Conservation (phyloP, 2,888 invertebrate genomes). For the Mythimna lalbum region DNA sequence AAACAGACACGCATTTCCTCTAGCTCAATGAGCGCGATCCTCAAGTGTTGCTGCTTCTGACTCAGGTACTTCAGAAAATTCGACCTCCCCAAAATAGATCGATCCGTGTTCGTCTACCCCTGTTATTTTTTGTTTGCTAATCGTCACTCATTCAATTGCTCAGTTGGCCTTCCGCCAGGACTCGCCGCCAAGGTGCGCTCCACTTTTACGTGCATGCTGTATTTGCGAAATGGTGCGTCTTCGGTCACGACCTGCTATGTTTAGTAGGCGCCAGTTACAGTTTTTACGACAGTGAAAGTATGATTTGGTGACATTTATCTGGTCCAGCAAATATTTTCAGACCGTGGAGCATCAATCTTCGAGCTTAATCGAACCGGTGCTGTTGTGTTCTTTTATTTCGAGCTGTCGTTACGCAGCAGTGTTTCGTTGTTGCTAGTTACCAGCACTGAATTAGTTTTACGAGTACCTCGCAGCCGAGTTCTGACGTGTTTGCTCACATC, state of each 20-base stretch:
- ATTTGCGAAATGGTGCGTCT: slow-evolving; percentile 76
- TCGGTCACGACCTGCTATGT: slow-evolving; percentile 61
- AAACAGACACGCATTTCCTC: slow-evolving; percentile 83
- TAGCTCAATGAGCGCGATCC: slow-evolving; percentile 80
- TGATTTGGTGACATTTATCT: slow-evolving; percentile 56
- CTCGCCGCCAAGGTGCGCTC: slow-evolving; percentile 79
- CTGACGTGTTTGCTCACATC: slow-evolving; percentile 85
- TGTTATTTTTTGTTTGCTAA: slow-evolving; percentile 82
- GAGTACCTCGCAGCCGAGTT: slow-evolving; percentile 80
- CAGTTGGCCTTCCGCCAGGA: slow-evolving; percentile 87
- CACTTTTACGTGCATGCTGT: slow-evolving; percentile 76
- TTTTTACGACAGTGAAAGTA: slow-evolving; percentile 62
- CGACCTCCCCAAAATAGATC: slow-evolving; percentile 87
- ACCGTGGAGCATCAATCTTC: slow-evolving; percentile 45
- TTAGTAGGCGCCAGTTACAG: slow-evolving; percentile 53
- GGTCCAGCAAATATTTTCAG: slow-evolving; percentile 61
- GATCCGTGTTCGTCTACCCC: slow-evolving; percentile 84
- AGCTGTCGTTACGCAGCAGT: slow-evolving; percentile 44
- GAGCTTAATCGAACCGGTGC: slow-evolving; percentile 17
- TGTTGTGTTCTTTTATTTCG: slow-evolving; percentile 51
- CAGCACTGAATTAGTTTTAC: slow-evolving; percentile 86
- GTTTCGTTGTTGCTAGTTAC: slow-evolving; percentile 54
- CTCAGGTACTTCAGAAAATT: slow-evolving; percentile 85
- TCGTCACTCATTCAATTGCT: slow-evolving; percentile 89
- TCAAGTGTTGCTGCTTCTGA: slow-evolving; percentile 83